phyloP scores from a whole-genome alignment of 2,888 invertebrate genomes.

The Cataglyphis livida region DNA sequence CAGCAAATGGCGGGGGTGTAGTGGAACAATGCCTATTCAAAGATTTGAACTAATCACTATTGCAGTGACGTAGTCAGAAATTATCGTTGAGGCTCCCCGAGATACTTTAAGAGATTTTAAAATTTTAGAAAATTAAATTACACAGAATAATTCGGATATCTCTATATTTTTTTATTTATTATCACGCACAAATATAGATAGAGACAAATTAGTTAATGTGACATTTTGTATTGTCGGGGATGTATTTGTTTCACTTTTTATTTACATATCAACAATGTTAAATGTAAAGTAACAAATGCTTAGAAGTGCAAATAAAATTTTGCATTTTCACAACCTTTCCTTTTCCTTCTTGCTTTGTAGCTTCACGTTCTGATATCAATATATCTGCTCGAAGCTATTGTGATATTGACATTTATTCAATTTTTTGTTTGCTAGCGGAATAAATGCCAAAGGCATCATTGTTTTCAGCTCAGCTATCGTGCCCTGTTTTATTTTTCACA shows the following conservation, averaged over 20 bases:
- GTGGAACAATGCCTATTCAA: slow-evolving; percentile 49
- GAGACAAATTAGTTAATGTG: background rate
- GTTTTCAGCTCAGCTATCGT: background rate
- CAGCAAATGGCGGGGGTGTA: slow-evolving; percentile 25
- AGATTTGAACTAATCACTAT: slow-evolving; percentile 33
- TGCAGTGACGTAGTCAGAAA: slow-evolving; percentile 21
- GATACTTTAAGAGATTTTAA: background rate
- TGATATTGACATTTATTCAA: slow-evolving; percentile 73
- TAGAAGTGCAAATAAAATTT: background rate
- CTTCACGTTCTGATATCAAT: background rate
- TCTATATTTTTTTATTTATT: background rate
- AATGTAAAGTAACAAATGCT: background rate
- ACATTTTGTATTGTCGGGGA: background rate
- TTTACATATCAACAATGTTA: background rate
- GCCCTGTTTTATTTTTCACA: background rate
- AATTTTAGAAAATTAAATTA: background rate
- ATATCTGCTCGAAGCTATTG: slow-evolving; percentile 55
- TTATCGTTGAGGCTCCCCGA: background rate
- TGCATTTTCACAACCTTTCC: background rate
- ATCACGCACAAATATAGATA: background rate
- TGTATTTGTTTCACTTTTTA: background rate
- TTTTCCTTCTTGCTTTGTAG: background rate
- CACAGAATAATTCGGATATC: background rate
- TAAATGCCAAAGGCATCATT: slow-evolving; percentile 6
- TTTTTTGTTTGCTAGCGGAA: slow-evolving; percentile 31